Conservation (phyloP, 1,140 invertebrate genomes). For the Dolichoris vasculosae region DNA sequence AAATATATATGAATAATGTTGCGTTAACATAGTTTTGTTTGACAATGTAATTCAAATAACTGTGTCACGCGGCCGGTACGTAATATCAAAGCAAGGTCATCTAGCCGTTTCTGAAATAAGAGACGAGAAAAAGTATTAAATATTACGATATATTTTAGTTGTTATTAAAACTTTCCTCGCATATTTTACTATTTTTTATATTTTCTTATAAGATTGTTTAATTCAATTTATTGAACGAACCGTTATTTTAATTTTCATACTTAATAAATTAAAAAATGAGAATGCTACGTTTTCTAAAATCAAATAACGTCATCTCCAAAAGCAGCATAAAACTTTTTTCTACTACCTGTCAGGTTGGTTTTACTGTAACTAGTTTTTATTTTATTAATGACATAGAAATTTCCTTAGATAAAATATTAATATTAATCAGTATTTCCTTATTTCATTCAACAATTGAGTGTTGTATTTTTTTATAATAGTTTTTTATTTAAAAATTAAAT, state of each 20-base stretch:
- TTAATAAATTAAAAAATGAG: background rate
- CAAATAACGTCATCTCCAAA: slow-evolving; percentile 60
- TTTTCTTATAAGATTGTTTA: background rate
- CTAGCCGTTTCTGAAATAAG: background rate
- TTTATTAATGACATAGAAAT: background rate
- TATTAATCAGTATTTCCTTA: background rate
- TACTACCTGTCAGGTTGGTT: slow-evolving; percentile 64
- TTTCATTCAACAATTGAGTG: background rate
- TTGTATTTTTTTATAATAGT: background rate
- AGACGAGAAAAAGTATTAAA: background rate
- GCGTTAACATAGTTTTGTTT: too few species aligned
- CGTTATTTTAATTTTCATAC: background rate
- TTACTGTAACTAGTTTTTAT: background rate
- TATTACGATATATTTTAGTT: background rate
- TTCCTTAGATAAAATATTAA: background rate
- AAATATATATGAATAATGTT: background rate
- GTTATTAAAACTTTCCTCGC: background rate
- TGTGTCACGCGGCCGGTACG: too few species aligned
- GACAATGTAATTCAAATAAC: too few species aligned
- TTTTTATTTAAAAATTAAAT: background rate
- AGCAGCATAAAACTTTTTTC: slow-evolving; percentile 67
- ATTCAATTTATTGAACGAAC: background rate
- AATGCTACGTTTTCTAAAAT: slow-evolving; percentile 68
- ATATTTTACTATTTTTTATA: background rate
- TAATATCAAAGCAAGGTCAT: too few species aligned